Evolutionary conservation across 2,113 vertebrate genomes (phyloP).

Genomic region (Arizona elegans): DNA sequence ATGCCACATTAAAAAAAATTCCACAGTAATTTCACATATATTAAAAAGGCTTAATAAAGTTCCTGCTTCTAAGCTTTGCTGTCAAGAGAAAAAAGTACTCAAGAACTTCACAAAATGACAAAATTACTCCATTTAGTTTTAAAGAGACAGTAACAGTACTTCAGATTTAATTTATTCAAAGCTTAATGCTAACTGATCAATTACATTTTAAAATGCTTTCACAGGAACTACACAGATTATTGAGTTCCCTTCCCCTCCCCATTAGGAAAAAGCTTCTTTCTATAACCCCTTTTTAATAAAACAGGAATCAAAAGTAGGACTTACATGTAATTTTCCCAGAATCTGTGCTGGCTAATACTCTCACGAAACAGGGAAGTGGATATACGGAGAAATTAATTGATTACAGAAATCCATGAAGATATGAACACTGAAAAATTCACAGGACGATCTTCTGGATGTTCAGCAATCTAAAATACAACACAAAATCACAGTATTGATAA

Average conservation of each 20-base stretch:
- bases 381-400: conserved; percentile 62
- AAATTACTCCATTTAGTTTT: conserved; percentile 40
- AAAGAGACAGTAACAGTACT: conserved; percentile 47
- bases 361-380: conserved; percentile 73
- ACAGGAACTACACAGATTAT: conserved; percentile 36
- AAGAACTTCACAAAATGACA: conserved; percentile 48
- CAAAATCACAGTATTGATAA: not conserved
- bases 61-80: not conserved
- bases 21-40: not conserved
- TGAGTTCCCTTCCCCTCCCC: conserved; percentile 19
- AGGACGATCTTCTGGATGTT: conserved; percentile 53
- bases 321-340: conserved; percentile 78
- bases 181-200: conserved; percentile 47
- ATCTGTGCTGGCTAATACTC: conserved; percentile 72
- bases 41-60: conserved; percentile 36
- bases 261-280: not conserved
- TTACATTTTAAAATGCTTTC: conserved; percentile 51
- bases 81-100: conserved; percentile 34
- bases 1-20: not conserved
- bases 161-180: conserved; percentile 50
- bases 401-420: conserved; percentile 78
- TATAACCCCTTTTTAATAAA: conserved; percentile 29
- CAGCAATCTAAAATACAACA: conserved; percentile 67
- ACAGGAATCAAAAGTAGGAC: conserved; percentile 55
- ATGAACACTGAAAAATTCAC: conserved; percentile 59